phyloP scores from a whole-genome alignment of 1,140 invertebrate genomes.

The Papilio glaucus region DNA sequence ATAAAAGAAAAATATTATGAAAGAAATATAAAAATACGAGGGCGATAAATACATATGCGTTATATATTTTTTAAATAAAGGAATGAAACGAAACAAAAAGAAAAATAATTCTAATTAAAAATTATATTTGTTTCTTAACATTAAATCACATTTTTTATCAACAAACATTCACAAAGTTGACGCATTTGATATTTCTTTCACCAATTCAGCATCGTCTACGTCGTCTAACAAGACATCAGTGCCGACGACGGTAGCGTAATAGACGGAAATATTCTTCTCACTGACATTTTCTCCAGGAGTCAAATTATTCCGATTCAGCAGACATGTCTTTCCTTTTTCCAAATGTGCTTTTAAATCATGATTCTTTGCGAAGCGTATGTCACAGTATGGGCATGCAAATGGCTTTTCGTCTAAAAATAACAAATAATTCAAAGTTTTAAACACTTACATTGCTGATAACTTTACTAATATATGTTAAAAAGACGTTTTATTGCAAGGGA shows the following conservation, averaged over 20 bases:
- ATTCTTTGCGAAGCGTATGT: constrained; percentile 47
- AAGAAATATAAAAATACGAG: too few species aligned
- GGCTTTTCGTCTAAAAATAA: constrained; percentile 78
- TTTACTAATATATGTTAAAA: too few species aligned
- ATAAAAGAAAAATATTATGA: too few species aligned
- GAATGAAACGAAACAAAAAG: too few species aligned
- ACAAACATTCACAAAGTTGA: too few species aligned
- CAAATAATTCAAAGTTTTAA: constrained; percentile 15
- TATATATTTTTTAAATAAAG: too few species aligned
- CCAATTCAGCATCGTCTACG: background rate
- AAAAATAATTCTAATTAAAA: too few species aligned
- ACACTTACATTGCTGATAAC: too few species aligned
- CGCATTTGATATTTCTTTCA: background rate
- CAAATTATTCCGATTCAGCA: constrained; percentile 37
- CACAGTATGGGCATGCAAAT: constrained; percentile 73
- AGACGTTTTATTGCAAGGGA: too few species aligned
- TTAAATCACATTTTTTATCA: background rate
- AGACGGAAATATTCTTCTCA: background rate
- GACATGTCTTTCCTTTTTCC: constrained; percentile 42
- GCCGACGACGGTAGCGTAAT: constrained; percentile 19
- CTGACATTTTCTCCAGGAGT: background rate
- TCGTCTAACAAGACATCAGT: background rate
- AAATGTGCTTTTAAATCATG: constrained; percentile 50
- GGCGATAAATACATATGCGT: too few species aligned
- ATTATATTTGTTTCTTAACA: too few species aligned